Base-by-base conservation (phyloP, 2,888 invertebrate species). In the Callyntrura sp. region DNA sequence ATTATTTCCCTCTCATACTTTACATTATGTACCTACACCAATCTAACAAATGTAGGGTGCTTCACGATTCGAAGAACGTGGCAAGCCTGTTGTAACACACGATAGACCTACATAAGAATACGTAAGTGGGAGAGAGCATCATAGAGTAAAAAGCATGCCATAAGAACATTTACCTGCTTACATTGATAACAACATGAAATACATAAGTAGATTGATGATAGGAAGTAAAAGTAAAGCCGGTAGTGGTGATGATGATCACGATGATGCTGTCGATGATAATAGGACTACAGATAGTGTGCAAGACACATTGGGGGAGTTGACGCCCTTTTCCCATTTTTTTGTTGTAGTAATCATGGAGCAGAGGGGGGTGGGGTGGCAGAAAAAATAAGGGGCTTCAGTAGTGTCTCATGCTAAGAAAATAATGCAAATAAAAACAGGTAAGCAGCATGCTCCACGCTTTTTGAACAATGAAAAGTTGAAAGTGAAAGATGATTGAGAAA, bases 401-500 rank as follows among this genome's bases (percentile, higher is more conserved):
- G 79, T 28, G 79, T 79, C 57, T 79, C 79, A 79, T 43, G 65
- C 14, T 14, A 65, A 55, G 79, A 65, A 55, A 60, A 79, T 79
- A 79, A 79, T 79, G 57, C 57, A 79, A 57, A 60, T 57, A 35
- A 79, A 79, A 70, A 43, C 70, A 70, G 35, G 70, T n/a, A 43
- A 70, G 70, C 70, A 70, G 6, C n/a, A 62, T n/a, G 43, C n/a
- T 45, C 65, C 20, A 83, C 65, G 48, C 65, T 83, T 83, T 81
- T 83, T 48, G 82, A 62, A 65, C 48, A 68, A 62, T 48, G 48
- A 68, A 82, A 82, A 65, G 57, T 83, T 17, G 45, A 51, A 83
- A 83, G 65, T 65, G 65, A 83, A 35, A 83, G 51, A 83, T 57
- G 55, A 78, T 78, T 78, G 70, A 70, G 68, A 70, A 70, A 70